Percentiles rank a stretch among this genome's conserved stretches.
These are phyloP conservation scores for Ceratosolen solmsi DNA, from an alignment of 1,140 invertebrate genomes.

Conservation along the genomic window DNA sequence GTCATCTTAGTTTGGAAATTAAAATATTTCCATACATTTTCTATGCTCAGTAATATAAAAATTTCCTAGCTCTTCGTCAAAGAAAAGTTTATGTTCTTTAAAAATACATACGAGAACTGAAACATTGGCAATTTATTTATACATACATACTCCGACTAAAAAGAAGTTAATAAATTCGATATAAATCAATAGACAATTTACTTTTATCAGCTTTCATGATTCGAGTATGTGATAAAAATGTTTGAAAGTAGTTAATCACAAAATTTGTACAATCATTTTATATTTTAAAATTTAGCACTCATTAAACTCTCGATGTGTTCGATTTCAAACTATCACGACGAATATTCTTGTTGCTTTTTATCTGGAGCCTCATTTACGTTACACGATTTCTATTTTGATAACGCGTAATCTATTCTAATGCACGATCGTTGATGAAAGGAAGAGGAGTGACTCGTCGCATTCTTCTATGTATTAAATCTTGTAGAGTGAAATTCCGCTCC, in stretches of 20 bases:
- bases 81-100: no score
- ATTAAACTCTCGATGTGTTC: background rate
- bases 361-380: background rate
- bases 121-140: no score
- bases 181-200: background rate
- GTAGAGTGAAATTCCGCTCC: background rate
- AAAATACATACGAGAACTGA: no score
- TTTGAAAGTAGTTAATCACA: background rate
- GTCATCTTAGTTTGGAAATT: no score
- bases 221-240: background rate
- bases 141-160: background rate
- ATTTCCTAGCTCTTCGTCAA: no score
- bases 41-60: no score
- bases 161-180: no score
- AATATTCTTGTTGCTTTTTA: background rate
- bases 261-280: background rate
- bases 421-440: background rate
- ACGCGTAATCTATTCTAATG: background rate
- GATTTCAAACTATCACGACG: background rate
- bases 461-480: slow-evolving; percentile 10
- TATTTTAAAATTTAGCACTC: background rate
- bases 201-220: background rate
- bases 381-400: slow-evolving; percentile 19
- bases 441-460: background rate
- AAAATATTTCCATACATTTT: no score